A percentile compares a stretch with the other conserved stretches of the same genome.
These are phyloP conservation scores for Botrylloides violaceus DNA, from an alignment of 23 tunicate genomes.

Conservation along the genomic window DNA sequence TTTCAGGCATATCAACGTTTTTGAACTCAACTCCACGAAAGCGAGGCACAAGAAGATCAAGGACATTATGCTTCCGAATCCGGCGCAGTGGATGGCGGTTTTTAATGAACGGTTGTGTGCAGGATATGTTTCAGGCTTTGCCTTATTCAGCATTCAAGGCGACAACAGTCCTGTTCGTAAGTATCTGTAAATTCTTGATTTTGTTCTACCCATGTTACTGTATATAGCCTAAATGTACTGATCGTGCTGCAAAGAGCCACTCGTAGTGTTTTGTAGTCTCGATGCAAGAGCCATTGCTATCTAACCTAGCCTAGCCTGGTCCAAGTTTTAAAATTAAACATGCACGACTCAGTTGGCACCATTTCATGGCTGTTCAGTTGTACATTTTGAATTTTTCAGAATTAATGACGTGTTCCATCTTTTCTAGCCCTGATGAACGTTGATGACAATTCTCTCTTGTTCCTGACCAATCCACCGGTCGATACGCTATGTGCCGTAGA, in stretches of 20 bases:
- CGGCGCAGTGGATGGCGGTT: conserved; percentile 90
- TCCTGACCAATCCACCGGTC: conserved; percentile 54
- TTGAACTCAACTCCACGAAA: conserved; percentile 71
- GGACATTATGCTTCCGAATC: conserved; percentile 67
- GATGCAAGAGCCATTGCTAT: no score
- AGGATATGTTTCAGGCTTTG: conserved; percentile 83
- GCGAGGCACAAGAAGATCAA: conserved; percentile 38
- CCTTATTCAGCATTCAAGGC: conserved; percentile 80
- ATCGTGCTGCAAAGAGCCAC: no score
- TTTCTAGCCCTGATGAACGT: conserved; percentile 54
- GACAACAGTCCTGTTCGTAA: conserved; percentile 68
- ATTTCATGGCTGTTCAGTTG: no score
- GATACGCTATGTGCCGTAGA: conserved; percentile 83
- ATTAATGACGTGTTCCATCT: no score
- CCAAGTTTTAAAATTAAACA: no score
- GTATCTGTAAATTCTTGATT: conserved; percentile 12
- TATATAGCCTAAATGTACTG: no score
- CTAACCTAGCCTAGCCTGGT: no score
- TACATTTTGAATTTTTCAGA: no score
- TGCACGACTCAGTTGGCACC: no score
- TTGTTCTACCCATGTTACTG: no score
- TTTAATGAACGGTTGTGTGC: conserved; percentile 82
- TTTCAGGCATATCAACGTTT: conserved; percentile 68
- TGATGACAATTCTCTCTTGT: conserved; percentile 79
- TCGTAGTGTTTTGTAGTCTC: no score